Conservation (phyloP, 2,888 invertebrate species). For the Creontiades dilutus region DNA sequence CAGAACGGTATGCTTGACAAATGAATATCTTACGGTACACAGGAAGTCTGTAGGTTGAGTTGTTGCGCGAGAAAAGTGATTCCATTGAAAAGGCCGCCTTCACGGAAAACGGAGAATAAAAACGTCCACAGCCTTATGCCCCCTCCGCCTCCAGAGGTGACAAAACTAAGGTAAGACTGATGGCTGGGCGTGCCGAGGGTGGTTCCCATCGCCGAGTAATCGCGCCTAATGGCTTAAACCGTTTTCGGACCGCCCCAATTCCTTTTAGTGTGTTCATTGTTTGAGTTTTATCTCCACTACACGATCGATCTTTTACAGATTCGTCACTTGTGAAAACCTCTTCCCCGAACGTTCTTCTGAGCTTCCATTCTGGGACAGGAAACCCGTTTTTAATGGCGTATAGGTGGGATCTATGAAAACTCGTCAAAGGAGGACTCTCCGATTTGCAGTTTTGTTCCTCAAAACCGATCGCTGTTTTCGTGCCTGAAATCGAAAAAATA, state of each 20-base stretch:
- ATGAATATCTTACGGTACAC: constrained; percentile 5
- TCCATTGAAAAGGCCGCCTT: not conserved
- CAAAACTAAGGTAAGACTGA: constrained; percentile 32
- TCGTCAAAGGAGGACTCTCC: too few species aligned
- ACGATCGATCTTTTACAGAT: constrained; percentile 7
- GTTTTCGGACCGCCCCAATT: constrained; percentile 37
- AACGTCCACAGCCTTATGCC: not conserved
- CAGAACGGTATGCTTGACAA: not conserved
- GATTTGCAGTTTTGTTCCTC: too few species aligned
- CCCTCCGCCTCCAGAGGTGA: not conserved
- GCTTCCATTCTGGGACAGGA: not conserved
- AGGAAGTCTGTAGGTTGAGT: constrained; percentile 15
- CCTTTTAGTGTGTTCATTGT: constrained; percentile 20
- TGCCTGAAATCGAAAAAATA: too few species aligned
- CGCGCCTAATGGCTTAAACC: constrained; percentile 23
- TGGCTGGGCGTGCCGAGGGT: not conserved
- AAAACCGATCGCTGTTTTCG: too few species aligned
- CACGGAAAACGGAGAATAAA: not conserved
- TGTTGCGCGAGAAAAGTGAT: not conserved
- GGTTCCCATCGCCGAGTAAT: not conserved
- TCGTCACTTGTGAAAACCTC: constrained; percentile 34
- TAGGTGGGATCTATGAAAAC: not conserved
- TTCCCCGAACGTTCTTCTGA: not conserved
- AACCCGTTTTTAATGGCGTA: not conserved
- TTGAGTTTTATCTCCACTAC: not conserved